Base-by-base conservation (phyloP, 2,113 vertebrate species). In the Amblyornis subalaris region DNA sequence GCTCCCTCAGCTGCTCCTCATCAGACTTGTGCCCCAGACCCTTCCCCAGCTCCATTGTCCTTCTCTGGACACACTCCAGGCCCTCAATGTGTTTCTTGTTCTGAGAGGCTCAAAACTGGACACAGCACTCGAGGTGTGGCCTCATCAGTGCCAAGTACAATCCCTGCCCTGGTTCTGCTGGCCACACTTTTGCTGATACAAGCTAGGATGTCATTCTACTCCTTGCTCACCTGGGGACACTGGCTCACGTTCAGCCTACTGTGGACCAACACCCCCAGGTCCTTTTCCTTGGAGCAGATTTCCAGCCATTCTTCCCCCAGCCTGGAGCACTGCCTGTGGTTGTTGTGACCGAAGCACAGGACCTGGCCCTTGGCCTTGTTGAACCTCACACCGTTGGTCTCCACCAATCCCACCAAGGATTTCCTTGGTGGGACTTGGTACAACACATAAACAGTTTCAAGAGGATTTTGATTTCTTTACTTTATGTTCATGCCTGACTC, bases 151-250 rank as follows among this genome's bases (percentile, higher is more conserved):
- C 9, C 12, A 1, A 33, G 26, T 0, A 15, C 5, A 3, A 24
- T 24, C 67, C 0, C 6, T 36, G 4, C 19, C 36, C 26, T 58
- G 36, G 8, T 0, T 33, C 51, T 51, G 51, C 51, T 50, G 67
- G 50, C 1, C 5, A 65, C 75, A 50, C 18, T 42, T 0, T 2
- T 28, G 3, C 9, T 57, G 44, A 23, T 0, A 13, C 26, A 65
- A 22, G 0, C 35, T 35, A 31, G 25, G 10, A 61, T 45, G 23
- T 21, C 60, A 36, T 0, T 38, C 22, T 3, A 26, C 22, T 50
- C 33, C 36, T 65, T 36, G 58, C 6, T 35, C 25, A 33, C n/a
- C 17, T 55, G 58, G 31, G 26, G 35, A 31, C 31, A 0, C n/a
- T 71, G 50, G 25, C 22, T 72, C 67, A 6, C 12, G 21, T 26